Base-by-base conservation (phyloP, 2,113 vertebrate genomes). In the Pelodiscus sinensis region DNA sequence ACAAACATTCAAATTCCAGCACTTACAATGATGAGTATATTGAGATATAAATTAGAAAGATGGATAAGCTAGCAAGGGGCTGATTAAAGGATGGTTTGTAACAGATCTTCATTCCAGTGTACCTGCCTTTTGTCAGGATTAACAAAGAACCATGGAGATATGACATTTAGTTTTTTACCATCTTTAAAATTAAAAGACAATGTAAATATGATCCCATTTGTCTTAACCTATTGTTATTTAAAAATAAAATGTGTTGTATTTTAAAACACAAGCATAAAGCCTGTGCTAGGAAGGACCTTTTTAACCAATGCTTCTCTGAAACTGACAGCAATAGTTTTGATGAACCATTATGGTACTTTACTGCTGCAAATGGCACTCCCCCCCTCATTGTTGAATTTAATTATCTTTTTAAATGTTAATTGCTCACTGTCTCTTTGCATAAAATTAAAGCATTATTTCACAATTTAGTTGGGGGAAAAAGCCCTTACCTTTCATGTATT, bases 241-340 rank as follows among this genome's bases (percentile, higher is more conserved):
- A 93, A 60, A 96, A 95, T 92, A 94, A 93, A 94, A 90, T 31
- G 9, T 13, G 25, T 94, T 92, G 79, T 88, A 18, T 90, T 83
- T 91, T 93, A 90, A 92, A 90, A 71, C 62, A 62, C 10, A 90
- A 57, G 19, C 29, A 88, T 87, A 94, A 90, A 79, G 31, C 44
- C 65, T 90, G 21, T 52, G 44, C 18, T 60, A 85, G 14, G 68
- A 9, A 85, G 16, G 68, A 9, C n/a, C 85, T 77, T 82, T 21
- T 90, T 95, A 94, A 95, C 88, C 87, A 92, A 57, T 52, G 65
- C 27, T 21, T 90, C 75, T 79, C 58, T 84, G 65, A 82, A 94
- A 65, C 55, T 79, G 51, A 6, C 54, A 82, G 19, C 15, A 92
- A 58, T n/a, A 85, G 14, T 84, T 93, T 85, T 52, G 38, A 94